Conservation (phyloP, 2,113 vertebrate genomes). For the Engraulis encrasicolus region DNA sequence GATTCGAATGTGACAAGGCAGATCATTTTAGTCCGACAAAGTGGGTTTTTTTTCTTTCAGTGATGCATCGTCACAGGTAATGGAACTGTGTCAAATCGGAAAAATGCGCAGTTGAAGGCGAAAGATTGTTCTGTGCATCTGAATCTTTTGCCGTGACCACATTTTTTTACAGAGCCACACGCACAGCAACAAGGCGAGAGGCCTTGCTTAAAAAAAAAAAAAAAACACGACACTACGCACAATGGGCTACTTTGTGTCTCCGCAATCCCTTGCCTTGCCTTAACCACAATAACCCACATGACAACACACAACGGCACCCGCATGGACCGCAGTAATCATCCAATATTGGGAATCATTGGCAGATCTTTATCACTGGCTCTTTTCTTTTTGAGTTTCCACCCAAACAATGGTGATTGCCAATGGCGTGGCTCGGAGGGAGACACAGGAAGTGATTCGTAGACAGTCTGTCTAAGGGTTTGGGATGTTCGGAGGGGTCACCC, state of each 20-base stretch:
- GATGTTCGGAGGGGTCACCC: constrained; percentile 70
- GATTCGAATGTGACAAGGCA: constrained; percentile 14
- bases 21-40: neutral
- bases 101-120: neutral
- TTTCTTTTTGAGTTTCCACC: constrained; percentile 50
- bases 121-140: neutral
- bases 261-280: neutral
- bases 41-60: too few species aligned
- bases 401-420: constrained; percentile 71
- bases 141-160: neutral
- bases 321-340: neutral
- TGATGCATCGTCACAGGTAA: neutral
- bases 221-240: too few species aligned
- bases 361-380: constrained; percentile 60
- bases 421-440: constrained; percentile 55
- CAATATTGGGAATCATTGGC: constrained; percentile 56
- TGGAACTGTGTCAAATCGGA: neutral
- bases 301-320: neutral
- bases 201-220: neutral
- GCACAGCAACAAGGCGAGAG: neutral
- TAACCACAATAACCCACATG: neutral
- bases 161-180: neutral
- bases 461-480: constrained; percentile 61
- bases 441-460: constrained; percentile 74
- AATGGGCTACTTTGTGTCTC: neutral